Evolutionary conservation across 1,140 invertebrate genomes (phyloP).

Genomic region (Pseudomyrmex cubaensis): DNA sequence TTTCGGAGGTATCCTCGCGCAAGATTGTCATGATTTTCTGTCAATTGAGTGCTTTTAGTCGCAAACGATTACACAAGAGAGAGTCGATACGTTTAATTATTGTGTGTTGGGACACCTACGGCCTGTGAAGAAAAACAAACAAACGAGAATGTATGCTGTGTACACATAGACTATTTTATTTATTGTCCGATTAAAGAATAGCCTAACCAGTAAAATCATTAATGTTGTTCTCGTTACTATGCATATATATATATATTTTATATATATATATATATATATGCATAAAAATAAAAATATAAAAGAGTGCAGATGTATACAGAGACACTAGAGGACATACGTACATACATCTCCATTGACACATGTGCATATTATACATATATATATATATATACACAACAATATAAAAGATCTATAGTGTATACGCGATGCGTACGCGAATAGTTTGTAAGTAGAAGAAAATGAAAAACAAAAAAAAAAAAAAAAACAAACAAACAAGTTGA

Average conservation of each 20-base stretch:
- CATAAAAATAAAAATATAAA: too few species aligned
- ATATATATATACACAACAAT: slow-evolving; percentile 26
- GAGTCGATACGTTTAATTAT: slow-evolving; percentile 26
- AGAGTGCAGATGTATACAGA: slow-evolving; percentile 65
- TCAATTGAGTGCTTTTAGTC: slow-evolving; percentile 37
- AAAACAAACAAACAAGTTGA: slow-evolving; percentile 27
- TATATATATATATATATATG: slow-evolving; percentile 57
- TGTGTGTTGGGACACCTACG: slow-evolving; percentile 28
- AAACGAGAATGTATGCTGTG: slow-evolving; percentile 56
- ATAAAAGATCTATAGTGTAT: slow-evolving; percentile 50
- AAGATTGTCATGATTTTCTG: slow-evolving; percentile 38
- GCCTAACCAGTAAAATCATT: slow-evolving; percentile 77
- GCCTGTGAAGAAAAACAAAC: slow-evolving; percentile 19
- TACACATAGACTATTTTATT: slow-evolving; percentile 79
- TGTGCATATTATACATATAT: slow-evolving; percentile 52
- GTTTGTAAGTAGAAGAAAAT: slow-evolving; percentile 41
- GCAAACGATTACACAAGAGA: not conserved
- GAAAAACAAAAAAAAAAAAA: slow-evolving; percentile 16
- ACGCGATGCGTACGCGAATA: not conserved
- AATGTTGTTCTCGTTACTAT: slow-evolving; percentile 80
- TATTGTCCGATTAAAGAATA: slow-evolving; percentile 80
- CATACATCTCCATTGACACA: slow-evolving; percentile 55
- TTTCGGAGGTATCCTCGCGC: slow-evolving; percentile 32
- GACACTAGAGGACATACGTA: slow-evolving; percentile 42
- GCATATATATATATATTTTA: slow-evolving; percentile 66